Evolutionary conservation across 1,140 invertebrate species (phyloP).

Genomic region (Lethrus apterus): DNA sequence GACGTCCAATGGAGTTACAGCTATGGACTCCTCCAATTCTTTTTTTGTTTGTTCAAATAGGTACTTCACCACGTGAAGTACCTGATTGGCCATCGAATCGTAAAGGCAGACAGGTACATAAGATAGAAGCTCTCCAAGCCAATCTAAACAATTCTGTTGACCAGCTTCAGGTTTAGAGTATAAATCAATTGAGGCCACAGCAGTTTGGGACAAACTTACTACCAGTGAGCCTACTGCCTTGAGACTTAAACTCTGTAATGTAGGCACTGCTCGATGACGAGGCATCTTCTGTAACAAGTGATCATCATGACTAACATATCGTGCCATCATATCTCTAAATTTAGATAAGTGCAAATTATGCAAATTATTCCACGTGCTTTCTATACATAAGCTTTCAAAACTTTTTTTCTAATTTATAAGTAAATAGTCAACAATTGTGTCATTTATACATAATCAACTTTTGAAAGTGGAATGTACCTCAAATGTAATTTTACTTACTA

Average conservation of each 20-base stretch:
- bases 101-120: constrained; percentile 60
- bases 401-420: too few relatives aligned
- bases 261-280: constrained; percentile 33
- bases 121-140: constrained; percentile 48
- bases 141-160: constrained; percentile 44
- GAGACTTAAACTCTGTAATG: constrained; percentile 32
- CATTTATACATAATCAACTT: too few relatives aligned
- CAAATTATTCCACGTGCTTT: too few relatives aligned
- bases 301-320: too few relatives aligned
- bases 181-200: constrained; percentile 29
- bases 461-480: too few relatives aligned
- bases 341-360: too few relatives aligned
- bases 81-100: constrained; percentile 51
- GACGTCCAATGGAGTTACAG: constrained; percentile 59
- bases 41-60: constrained; percentile 57
- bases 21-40: constrained; percentile 48
- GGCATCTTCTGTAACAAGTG: constrained; percentile 38
- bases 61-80: constrained; percentile 50
- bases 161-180: constrained; percentile 41
- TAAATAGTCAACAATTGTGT: too few relatives aligned
- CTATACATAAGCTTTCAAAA: too few relatives aligned
- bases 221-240: constrained; percentile 35
- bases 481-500: constrained; percentile 49
- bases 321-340: too few relatives aligned
- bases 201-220: constrained; percentile 28